Base-by-base conservation (phyloP, 2,888 invertebrate genomes). In the Ophonus ardosiacus region DNA sequence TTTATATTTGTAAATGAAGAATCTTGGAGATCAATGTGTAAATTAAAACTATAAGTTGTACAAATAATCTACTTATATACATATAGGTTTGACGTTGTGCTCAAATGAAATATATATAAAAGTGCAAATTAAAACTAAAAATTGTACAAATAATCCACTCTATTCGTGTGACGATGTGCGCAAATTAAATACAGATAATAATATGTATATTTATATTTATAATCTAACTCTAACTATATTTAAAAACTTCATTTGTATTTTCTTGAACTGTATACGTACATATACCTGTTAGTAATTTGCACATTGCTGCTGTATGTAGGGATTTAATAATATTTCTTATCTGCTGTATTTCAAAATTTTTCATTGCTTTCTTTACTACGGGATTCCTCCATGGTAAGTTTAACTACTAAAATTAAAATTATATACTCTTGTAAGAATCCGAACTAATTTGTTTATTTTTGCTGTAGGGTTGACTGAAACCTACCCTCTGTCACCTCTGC, bases 401-500 rank as follows among this genome's bases (percentile, higher is more conserved):
- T 31, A 24, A 24, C 86, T 43, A 51, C 13, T 8, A 51, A 51
- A 51, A 51, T 8, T 51, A 31, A 31, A 31, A 31, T 4, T 4
- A 31, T 4, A 5, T 87, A 88, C 88, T 88, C 90, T 91, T 17
- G 31, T 31, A 2, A 51, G 43, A 51, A 8, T 10, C 13, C 2
- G 10, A 51, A 13, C 7, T 51, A 10, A 51, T 51, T 51, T 8
- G 13, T 51, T 51, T 8, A 51, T 51, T 51, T 24, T 43, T 43
- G 43, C 10, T 10, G 13, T 90, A 97, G 97, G 96, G 93, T 93
- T 96, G 93, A 94, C 96, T 90, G 96, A 96, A 92, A 94, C 94
- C 89, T 95, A 94, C 93, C 94, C 95, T 86, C 93, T 94, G 89
- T 93, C 94, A 90, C 93, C 94, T 88, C 92, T 94, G 87, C 94